Percentiles rank a stretch among this genome's conserved stretches.
phyloP scores from a whole-genome alignment of 2,888 invertebrate species.

The Zeuzera pyrina region DNA sequence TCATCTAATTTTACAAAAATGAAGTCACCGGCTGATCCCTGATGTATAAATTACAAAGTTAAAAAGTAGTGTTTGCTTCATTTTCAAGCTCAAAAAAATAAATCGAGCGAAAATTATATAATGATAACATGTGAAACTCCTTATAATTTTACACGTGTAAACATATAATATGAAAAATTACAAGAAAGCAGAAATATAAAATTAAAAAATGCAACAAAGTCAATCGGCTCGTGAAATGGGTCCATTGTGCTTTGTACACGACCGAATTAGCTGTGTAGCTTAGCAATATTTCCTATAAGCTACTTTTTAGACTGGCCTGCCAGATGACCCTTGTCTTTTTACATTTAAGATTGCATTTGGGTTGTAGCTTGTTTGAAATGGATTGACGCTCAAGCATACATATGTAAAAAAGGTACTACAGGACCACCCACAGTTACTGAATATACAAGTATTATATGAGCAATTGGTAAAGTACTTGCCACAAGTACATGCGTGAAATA shows the following conservation, averaged over 20 bases:
- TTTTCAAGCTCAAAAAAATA: no score
- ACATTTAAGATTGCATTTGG: slow-evolving; percentile 44
- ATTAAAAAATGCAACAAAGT: slow-evolving; percentile 42
- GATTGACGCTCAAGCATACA: slow-evolving; percentile 49
- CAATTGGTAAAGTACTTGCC: no score
- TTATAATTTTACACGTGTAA: no score
- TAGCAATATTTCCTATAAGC: slow-evolving; percentile 50
- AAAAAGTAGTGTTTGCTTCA: no score
- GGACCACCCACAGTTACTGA: no score
- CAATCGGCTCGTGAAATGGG: slow-evolving; percentile 63
- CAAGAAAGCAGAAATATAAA: slow-evolving; percentile 10
- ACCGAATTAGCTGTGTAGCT: slow-evolving; percentile 53
- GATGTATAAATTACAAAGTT: no score
- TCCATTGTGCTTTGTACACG: slow-evolving; percentile 54
- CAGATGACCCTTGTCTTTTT: slow-evolving; percentile 28
- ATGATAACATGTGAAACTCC: not conserved
- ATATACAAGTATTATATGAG: no score
- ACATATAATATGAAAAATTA: no score
- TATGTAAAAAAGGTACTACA: slow-evolving; percentile 44
- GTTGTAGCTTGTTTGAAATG: no score
- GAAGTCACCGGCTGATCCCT: no score
- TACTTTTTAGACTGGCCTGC: slow-evolving; percentile 24
- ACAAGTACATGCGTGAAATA: no score
- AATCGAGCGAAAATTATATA: not conserved
- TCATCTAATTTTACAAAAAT: no score